These are phyloP conservation scores for Rhagophthalmus giganteus DNA, from an alignment of 2,888 invertebrate genomes.

Conservation along the genomic window DNA sequence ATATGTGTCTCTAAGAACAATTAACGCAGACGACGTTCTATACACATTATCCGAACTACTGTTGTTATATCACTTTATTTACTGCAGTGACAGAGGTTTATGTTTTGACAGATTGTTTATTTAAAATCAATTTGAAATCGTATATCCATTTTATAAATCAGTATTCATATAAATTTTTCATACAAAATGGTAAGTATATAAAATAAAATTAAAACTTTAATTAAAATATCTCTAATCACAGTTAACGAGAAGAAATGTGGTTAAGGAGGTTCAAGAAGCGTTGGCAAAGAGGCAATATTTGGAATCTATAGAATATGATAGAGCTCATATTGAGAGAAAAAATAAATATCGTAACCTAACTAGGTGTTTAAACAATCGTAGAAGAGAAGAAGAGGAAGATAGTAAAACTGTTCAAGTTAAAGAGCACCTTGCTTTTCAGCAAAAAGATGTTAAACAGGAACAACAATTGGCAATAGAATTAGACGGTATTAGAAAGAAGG, in stretches of 20 bases:
- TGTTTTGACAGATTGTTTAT: not conserved
- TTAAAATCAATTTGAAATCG: not conserved
- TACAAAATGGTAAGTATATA: not conserved
- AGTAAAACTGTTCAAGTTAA: constrained; percentile 32
- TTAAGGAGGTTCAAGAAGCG: constrained; percentile 26
- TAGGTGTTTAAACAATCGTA: constrained; percentile 42
- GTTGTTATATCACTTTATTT: too few relatives aligned
- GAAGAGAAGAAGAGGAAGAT: constrained; percentile 43
- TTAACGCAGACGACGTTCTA: too few relatives aligned
- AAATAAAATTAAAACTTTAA: too few relatives aligned
- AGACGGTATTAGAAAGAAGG: constrained; percentile 47
- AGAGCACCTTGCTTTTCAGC: constrained; percentile 35
- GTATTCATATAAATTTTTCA: not conserved
- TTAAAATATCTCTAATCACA: constrained; percentile 4
- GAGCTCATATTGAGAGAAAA: constrained; percentile 43
- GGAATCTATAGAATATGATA: constrained; percentile 36
- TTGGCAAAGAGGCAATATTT: constrained; percentile 33
- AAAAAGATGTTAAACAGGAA: constrained; percentile 35
- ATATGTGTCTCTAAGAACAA: too few relatives aligned
- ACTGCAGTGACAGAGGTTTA: too few relatives aligned
- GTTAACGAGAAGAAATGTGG: not conserved
- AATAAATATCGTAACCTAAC: constrained; percentile 43
- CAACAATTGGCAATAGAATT: constrained; percentile 39
- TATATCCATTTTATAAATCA: not conserved
- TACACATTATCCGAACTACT: too few relatives aligned